Evolutionary conservation across 2,113 vertebrate genomes (phyloP).

Genomic region (Geococcyx californianus): DNA sequence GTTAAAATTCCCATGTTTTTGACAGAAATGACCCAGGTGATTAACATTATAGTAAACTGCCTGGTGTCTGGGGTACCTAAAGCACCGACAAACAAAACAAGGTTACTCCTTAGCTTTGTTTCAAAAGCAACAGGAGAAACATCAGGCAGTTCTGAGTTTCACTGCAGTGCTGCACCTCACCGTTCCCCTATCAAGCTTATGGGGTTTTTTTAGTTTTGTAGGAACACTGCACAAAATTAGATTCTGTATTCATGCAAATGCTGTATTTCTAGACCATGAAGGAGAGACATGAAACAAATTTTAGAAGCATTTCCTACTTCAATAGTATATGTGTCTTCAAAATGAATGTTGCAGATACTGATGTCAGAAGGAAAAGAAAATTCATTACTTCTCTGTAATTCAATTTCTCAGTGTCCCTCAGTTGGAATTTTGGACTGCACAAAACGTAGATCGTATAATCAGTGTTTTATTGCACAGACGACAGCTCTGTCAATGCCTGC

Average conservation of each 20-base stretch:
- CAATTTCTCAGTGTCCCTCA: neutral
- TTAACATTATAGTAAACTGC: neutral
- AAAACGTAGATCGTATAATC: neutral
- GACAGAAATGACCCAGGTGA: neutral
- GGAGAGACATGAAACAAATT: neutral
- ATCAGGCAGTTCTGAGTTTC: neutral
- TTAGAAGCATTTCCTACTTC: neutral
- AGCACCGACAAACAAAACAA: neutral
- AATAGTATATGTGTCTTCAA: neutral
- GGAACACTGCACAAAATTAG: neutral
- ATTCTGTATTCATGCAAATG: neutral
- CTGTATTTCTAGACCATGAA: neutral
- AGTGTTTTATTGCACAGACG: neutral
- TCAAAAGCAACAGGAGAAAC: neutral
- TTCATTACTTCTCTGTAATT: neutral
- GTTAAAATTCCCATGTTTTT: neutral
- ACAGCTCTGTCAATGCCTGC: neutral
- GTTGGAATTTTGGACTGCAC: neutral
- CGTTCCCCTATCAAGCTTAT: neutral
- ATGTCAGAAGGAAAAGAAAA: neutral
- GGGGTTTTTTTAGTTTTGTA: neutral
- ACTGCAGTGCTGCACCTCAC: neutral
- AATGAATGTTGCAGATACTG: neutral
- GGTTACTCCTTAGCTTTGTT: neutral
- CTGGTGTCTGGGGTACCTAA: neutral